Base-by-base conservation (phyloP, 2,113 vertebrate genomes). In the Tetrax tetrax region DNA sequence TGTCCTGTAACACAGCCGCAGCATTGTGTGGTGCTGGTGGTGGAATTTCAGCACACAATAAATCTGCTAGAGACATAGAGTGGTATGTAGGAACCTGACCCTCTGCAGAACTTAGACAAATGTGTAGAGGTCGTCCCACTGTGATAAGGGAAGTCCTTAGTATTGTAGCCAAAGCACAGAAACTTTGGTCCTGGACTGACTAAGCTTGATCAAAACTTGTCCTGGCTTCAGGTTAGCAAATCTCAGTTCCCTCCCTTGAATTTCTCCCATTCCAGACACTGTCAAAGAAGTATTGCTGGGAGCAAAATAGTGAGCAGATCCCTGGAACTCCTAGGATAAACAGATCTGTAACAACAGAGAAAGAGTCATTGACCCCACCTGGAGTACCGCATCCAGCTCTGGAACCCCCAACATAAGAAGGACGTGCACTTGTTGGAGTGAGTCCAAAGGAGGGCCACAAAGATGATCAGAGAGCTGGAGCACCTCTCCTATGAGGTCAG, bases 71-170 rank as follows among this genome's bases (percentile, higher is more conserved):
- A 60, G 66, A 24, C 80, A 27, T 64, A 92, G 51, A 89, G 33
- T 35, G 29, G 22, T 37, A 9, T 27, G 19, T 38, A 33, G 64
- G 60, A 66, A 66, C 21, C 5, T 61, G 50, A 78, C 38, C 47
- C 38, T 84, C 69, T 5, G 7, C 37, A 71, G 56, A 84, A 66
- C 7, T 59, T 60, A n/a, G 31, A 19, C 21, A 27, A 56, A 45
- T 7, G 14, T 21, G 8, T 31, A 37, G n/a, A 17, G 13, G 6
- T 70, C 35, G 20, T 83, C 51, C 31, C 0, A 0, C 37, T 78
- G 64, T 1, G 1, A 2, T 41, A 59, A 75, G 12, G 29, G 50
- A 66, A 59, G n/a, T 54, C 31, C 57, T 41, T 27, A 10, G 8
- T 25, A 18, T 3, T 50, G 50, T 15, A 77, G 72, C n/a, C 38